Percentiles rank a stretch among this genome's conserved stretches.
Conservation (phyloP, 64 coral and sea anemone species). For the Dendronephthya gigantea region DNA sequence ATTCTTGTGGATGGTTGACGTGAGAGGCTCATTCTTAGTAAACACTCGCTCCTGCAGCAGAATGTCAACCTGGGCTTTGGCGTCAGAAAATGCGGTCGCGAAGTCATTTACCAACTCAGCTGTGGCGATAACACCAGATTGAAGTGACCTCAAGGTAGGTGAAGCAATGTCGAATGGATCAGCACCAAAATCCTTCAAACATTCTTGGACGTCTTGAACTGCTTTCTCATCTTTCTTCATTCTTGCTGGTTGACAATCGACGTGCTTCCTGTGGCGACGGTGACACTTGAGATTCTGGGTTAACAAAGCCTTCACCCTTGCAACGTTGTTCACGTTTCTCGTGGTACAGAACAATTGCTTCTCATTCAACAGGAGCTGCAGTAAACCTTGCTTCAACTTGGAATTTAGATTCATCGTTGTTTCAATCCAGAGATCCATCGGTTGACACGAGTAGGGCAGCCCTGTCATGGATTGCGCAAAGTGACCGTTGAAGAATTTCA, state of each 20-base stretch:
- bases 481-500: background rate
- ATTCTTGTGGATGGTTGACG: background rate
- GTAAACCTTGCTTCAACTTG: conserved; percentile 4
- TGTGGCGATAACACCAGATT: conserved; percentile 1
- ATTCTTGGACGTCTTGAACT: conserved; percentile 13
- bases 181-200: conserved; percentile 11
- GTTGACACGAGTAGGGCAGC: conserved; percentile 8
- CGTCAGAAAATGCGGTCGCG: background rate
- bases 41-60: conserved; percentile 1
- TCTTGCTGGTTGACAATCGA: conserved; percentile 9
- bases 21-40: conserved; percentile 4
- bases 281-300: conserved; percentile 1
- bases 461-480: conserved; percentile 12
- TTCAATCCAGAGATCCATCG: conserved; percentile 18
- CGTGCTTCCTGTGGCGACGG: conserved; percentile 5
- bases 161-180: background rate
- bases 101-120: conserved; percentile 12
- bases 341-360: conserved; percentile 10
- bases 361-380: conserved; percentile 17
- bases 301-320: background rate
- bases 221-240: conserved; percentile 19
- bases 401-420: conserved; percentile 6
- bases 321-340: conserved; percentile 11
- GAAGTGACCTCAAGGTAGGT: background rate
- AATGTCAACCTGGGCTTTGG: conserved; percentile 10